Evolutionary conservation across 64 coral and sea anemone species (phyloP).

Genomic region (Montipora sp.): DNA sequence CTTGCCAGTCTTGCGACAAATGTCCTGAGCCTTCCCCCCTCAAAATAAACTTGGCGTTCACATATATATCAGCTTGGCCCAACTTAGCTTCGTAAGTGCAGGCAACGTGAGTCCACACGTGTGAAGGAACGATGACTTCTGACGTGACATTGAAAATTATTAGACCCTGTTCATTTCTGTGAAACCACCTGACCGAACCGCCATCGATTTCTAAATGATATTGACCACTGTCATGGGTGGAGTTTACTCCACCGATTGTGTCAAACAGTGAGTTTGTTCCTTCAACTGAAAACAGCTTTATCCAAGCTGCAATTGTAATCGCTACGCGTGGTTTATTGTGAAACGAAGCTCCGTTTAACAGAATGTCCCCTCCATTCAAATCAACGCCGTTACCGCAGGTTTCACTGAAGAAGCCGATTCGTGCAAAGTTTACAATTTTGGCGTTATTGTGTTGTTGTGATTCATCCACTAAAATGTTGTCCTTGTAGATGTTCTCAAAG

Average conservation of each 20-base stretch:
- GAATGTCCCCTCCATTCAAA: conserved; percentile 87
- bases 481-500: conserved; percentile 84
- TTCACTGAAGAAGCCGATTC: conserved; percentile 85
- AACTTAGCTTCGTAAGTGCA: conserved; percentile 74
- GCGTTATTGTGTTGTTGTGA: conserved; percentile 80
- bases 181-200: conserved; percentile 89
- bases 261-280: conserved; percentile 87
- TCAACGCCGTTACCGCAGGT: conserved; percentile 89
- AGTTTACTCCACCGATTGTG: conserved; percentile 85
- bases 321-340: conserved; percentile 74
- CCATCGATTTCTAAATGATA: conserved; percentile 87
- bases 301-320: conserved; percentile 94
- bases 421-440: conserved; percentile 89
- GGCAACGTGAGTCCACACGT: conserved; percentile 90
- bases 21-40: conserved; percentile 80
- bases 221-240: conserved; percentile 80
- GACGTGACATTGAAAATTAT: conserved; percentile 89
- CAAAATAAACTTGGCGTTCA: conserved; percentile 95
- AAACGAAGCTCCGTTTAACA: conserved; percentile 84
- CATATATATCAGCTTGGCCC: conserved; percentile 81
- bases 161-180: conserved; percentile 75
- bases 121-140: conserved; percentile 62
- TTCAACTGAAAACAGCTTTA: conserved; percentile 73
- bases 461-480: conserved; percentile 83
- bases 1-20: conserved; percentile 97